Evolutionary conservation across 2,113 vertebrate species (phyloP), one percentile per base, ranked within the genome.

Genomic region (Philantomba maxwellii): DNA sequence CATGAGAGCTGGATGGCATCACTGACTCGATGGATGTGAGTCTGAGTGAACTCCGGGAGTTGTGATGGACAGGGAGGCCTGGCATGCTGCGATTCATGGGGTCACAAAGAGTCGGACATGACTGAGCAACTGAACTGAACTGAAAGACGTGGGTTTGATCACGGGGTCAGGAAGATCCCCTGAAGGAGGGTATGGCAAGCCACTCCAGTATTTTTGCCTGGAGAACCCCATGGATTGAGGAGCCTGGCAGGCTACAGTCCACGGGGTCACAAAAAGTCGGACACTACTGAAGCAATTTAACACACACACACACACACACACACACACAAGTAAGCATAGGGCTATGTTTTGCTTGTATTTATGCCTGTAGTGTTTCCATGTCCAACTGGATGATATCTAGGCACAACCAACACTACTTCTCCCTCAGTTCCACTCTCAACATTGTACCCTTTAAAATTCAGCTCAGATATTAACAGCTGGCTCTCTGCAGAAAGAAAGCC

Each of bases 401-500:
- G 39, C 6, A 45, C 5, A 84, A 87, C 55, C 15, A 87, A 30
- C 49, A 64, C 4, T 21, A 6, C 26, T 55, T 36, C 39, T 86
- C 43, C 51, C 5, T 87, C 36, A 39, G 28, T 49, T n/a, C 30
- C 25, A 64, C 30, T 43, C 9, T 78, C 16, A 39, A 66, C 39
- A 66, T 47, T 83, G 77, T 45, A 78, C 21, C 33, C 36, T 93
- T 91, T 70, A 82, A 82, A 93, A 88, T 80, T 78, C 6, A 60
- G 5, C 43, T 88, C 4, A 33, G 30, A 11, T 14, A 89, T 86
- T 45, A 89, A 57, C 15, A 89, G 26, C 7, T 15, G 36, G 7
- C 45, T 73, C n/a, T 36, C 49, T 73, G 28, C 19, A 21, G 80
- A 64, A 87, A 93, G 17, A 7, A 75, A 82, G 23, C n/a, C 57